Conservation (phyloP, 2,888 invertebrate genomes). For the Acronicta psi region DNA sequence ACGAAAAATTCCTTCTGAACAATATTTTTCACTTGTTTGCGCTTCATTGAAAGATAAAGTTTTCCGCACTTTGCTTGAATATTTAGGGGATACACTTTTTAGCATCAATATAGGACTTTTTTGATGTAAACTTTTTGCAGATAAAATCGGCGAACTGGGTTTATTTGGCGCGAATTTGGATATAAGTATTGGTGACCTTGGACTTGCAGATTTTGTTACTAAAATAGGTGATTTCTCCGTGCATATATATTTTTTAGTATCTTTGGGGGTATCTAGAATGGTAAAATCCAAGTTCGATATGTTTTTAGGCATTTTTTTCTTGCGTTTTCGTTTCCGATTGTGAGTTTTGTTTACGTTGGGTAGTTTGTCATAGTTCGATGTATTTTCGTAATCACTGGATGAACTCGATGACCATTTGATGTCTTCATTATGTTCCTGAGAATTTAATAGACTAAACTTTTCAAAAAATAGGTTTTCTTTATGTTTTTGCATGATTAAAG, state of each 20-base stretch:
- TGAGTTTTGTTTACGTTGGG: constrained; percentile 47
- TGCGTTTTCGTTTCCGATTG: constrained; percentile 74
- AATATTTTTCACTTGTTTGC: constrained; percentile 2
- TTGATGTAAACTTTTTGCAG: constrained; percentile 31
- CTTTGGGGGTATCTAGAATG: constrained; percentile 59
- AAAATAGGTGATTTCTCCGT: constrained; percentile 64
- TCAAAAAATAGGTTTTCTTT: constrained; percentile 71
- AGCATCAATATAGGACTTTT: constrained; percentile 73
- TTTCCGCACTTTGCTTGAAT: constrained; percentile 65
- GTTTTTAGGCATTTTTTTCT: constrained; percentile 66
- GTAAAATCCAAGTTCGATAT: constrained; percentile 74
- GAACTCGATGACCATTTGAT: constrained; percentile 81
- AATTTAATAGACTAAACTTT: constrained; percentile 75
- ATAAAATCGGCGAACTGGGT: constrained; percentile 65
- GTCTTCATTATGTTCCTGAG: constrained; percentile 75
- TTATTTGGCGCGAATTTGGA: constrained; percentile 39
- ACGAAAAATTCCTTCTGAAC: background rate
- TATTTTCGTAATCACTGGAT: constrained; percentile 77
- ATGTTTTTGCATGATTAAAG: constrained; percentile 66
- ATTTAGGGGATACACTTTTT: constrained; percentile 62
- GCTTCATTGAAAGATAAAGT: constrained; percentile 60
- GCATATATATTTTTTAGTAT: constrained; percentile 36
- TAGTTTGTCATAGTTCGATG: constrained; percentile 41
- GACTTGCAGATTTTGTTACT: constrained; percentile 28
- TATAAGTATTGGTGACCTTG: constrained; percentile 62